Conservation (phyloP, 2,888 invertebrate species). For the Tinea pellionella region DNA sequence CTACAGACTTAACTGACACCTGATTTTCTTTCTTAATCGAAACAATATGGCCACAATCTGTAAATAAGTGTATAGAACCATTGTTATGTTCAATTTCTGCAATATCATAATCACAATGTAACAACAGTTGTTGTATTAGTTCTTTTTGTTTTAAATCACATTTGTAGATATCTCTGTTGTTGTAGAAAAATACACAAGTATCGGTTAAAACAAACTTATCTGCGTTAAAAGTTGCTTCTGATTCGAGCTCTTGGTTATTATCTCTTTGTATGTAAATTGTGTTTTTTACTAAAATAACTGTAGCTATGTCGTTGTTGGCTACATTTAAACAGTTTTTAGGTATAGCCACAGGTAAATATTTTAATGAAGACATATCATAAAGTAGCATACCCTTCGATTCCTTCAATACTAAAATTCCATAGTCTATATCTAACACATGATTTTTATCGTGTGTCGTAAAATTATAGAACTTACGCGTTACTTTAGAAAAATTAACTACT, state of each 20-base stretch:
- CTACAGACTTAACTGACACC: conserved; percentile 27
- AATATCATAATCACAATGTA: conserved; percentile 39
- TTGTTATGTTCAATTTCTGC: conserved; percentile 39
- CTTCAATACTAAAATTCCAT: conserved; percentile 41
- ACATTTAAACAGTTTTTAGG: conserved; percentile 42
- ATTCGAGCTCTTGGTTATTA: conserved; percentile 18
- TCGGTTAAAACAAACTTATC: conserved; percentile 39
- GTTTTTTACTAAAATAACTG: conserved; percentile 37
- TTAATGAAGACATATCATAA: conserved; percentile 39
- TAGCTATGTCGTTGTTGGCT: conserved; percentile 35
- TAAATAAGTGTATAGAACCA: conserved; percentile 34
- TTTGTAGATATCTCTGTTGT: conserved; percentile 37
- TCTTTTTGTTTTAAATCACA: conserved; percentile 31
- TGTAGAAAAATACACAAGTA: conserved; percentile 34
- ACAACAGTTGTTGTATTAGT: conserved; percentile 31
- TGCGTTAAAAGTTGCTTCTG: conserved; percentile 41
- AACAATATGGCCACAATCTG: conserved; percentile 44
- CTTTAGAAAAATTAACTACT: conserved; percentile 24
- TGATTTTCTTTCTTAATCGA: conserved; percentile 27
- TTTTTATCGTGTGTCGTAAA: conserved; percentile 38
- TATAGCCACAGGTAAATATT: conserved; percentile 41
- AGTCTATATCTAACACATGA: conserved; percentile 37
- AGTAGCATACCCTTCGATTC: conserved; percentile 39
- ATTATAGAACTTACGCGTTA: conserved; percentile 38
- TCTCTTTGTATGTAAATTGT: conserved; percentile 39